Conservation (phyloP, 30 jellyfish, hydroid and myxozoan species). For the Chrysaora quinquecirrha region DNA sequence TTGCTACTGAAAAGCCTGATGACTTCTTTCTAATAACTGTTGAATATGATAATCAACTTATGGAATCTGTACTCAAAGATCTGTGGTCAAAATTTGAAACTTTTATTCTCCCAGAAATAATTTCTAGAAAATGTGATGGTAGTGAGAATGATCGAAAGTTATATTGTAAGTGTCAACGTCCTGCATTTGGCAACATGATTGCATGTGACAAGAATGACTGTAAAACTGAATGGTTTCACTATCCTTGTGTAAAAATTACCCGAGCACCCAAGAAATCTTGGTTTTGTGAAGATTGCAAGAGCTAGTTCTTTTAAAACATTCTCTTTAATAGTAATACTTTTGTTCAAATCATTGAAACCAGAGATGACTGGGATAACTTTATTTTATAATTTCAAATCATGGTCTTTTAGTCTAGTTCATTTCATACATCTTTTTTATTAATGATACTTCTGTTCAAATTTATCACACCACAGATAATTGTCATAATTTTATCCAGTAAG, state of each 20-base stretch:
- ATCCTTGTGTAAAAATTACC: conserved; percentile 29
- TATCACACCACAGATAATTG: conserved; percentile 33
- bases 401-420: too few species aligned
- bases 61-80: background rate
- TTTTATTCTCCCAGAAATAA: conserved; percentile 6
- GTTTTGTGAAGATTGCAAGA: conserved; percentile 26
- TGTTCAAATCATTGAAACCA: too few species aligned
- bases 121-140: background rate
- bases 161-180: conserved; percentile 25
- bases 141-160: conserved; percentile 12
- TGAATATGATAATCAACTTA: background rate
- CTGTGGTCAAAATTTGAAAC: background rate
- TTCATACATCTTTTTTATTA: too few species aligned
- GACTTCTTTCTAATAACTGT: background rate
- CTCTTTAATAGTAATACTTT: background rate
- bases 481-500: conserved; percentile 55
- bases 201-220: conserved; percentile 23
- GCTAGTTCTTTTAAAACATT: background rate
- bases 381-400: too few species aligned
- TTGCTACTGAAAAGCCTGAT: background rate
- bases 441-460: conserved; percentile 51
- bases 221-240: conserved; percentile 41
- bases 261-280: conserved; percentile 34
- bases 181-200: conserved; percentile 30
- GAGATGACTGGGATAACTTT: too few species aligned